A percentile compares a stretch with the other conserved stretches of the same genome.
phyloP scores from a whole-genome alignment of 2,888 invertebrate genomes.

The Synanthedon tipuliformis region DNA sequence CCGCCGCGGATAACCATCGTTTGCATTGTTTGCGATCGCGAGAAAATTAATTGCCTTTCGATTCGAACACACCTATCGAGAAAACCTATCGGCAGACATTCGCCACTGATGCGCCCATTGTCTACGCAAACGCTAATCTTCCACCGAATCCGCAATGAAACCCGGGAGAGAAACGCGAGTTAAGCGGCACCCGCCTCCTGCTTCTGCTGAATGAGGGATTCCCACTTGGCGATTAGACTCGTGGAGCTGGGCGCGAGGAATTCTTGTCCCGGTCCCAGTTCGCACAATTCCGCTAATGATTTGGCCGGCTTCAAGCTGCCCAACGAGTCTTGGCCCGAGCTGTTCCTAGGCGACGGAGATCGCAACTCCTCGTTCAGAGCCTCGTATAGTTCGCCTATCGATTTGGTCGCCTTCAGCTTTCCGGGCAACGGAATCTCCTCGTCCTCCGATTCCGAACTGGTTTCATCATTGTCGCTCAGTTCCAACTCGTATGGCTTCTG shows the following conservation, averaged over 20 bases:
- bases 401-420: conserved; percentile 73
- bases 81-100: conserved; percentile 28
- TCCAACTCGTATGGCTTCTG: conserved; percentile 74
- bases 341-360: conserved; percentile 58
- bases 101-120: background rate
- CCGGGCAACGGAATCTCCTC: conserved; percentile 72
- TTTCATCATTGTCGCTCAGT: conserved; percentile 71
- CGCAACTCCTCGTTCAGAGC: conserved; percentile 59
- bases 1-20: conserved; percentile 55
- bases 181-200: conserved; percentile 68
- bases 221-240: conserved; percentile 83
- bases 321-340: conserved; percentile 54
- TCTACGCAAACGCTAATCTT: background rate
- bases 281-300: conserved; percentile 77
- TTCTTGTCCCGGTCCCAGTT: conserved; percentile 73
- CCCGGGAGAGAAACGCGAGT: background rate
- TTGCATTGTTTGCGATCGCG: conserved; percentile 58
- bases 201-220: conserved; percentile 78
- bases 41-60: conserved; percentile 60
- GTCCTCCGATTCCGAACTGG: conserved; percentile 67
- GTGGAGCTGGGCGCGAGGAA: conserved; percentile 76
- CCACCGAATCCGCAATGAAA: conserved; percentile 9
- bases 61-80: conserved; percentile 41
- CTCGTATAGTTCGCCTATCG: conserved; percentile 76
- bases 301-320: conserved; percentile 74